Conservation (phyloP, 2,113 vertebrate genomes). For the Corvus moneduloides region DNA sequence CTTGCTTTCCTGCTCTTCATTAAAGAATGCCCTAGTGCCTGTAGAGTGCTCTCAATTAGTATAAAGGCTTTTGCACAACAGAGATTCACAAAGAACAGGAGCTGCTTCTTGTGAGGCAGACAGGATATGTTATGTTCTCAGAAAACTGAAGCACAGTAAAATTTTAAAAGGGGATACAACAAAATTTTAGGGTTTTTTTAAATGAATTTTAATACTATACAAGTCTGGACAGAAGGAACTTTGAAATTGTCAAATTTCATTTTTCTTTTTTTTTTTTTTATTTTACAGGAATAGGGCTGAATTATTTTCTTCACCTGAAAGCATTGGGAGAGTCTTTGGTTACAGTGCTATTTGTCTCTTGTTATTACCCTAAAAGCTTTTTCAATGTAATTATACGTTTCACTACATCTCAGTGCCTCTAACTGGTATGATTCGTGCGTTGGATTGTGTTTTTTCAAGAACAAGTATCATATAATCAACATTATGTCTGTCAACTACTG, state of each 20-base stretch:
- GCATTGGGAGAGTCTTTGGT: background rate
- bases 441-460: background rate
- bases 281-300: background rate
- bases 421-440: background rate
- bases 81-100: background rate
- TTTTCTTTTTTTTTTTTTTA: background rate
- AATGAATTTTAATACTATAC: background rate
- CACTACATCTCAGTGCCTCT: background rate
- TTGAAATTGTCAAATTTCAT: constrained; percentile 23
- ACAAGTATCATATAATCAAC: rapidly evolving
- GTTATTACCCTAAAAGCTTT: background rate
- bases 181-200: background rate
- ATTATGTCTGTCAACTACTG: background rate
- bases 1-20: background rate
- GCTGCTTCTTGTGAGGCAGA: background rate
- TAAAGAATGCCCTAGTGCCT: background rate
- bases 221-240: constrained; percentile 5
- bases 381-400: background rate
- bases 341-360: background rate
- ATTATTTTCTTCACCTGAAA: background rate
- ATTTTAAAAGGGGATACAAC: background rate
- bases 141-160: background rate
- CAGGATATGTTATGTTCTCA: background rate
- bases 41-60: background rate
- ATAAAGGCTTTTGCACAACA: background rate